Evolutionary conservation across 2,888 invertebrate genomes (phyloP).

Genomic region (Pollenia griseotomentosa): DNA sequence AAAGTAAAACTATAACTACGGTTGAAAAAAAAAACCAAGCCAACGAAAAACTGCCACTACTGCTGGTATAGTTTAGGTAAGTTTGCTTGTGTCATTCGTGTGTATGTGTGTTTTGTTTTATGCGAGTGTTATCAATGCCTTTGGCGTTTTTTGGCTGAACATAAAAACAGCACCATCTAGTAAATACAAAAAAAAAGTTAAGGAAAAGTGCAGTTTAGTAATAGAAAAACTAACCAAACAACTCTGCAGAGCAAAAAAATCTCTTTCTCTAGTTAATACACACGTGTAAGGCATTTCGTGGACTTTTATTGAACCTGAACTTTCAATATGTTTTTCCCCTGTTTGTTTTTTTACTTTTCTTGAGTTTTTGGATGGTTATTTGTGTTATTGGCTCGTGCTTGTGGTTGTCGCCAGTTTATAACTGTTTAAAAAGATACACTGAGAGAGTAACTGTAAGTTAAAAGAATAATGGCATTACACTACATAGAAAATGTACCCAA

Average conservation of each 20-base stretch:
- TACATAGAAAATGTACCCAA: too few species aligned
- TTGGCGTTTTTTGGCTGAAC: constrained; percentile 33
- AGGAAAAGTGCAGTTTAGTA: constrained; percentile 49
- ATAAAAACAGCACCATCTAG: background rate
- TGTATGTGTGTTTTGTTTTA: constrained; percentile 6
- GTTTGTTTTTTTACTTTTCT: constrained; percentile 14
- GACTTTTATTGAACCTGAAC: constrained; percentile 74
- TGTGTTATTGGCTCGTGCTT: constrained; percentile 70
- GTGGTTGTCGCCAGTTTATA: constrained; percentile 56
- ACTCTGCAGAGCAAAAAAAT: constrained; percentile 19
- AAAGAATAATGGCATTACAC: too few species aligned
- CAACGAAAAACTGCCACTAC: background rate
- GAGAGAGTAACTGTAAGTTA: background rate
- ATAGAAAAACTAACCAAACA: constrained; percentile 54
- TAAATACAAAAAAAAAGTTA: constrained; percentile 19
- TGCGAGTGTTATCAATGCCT: constrained; percentile 45
- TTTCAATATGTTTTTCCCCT: constrained; percentile 60
- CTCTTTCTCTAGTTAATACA: constrained; percentile 65
- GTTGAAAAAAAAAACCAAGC: constrained; percentile 18
- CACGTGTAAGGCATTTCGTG: constrained; percentile 71
- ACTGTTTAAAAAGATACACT: constrained; percentile 25
- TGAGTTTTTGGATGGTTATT: constrained; percentile 58
- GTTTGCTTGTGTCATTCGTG: background rate
- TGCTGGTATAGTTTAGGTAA: background rate
- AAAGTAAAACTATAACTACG: background rate